Evolutionary conservation across 2,113 vertebrate genomes (phyloP), one percentile per base, ranked within the genome.

Genomic region (Vulpes vulpes): DNA sequence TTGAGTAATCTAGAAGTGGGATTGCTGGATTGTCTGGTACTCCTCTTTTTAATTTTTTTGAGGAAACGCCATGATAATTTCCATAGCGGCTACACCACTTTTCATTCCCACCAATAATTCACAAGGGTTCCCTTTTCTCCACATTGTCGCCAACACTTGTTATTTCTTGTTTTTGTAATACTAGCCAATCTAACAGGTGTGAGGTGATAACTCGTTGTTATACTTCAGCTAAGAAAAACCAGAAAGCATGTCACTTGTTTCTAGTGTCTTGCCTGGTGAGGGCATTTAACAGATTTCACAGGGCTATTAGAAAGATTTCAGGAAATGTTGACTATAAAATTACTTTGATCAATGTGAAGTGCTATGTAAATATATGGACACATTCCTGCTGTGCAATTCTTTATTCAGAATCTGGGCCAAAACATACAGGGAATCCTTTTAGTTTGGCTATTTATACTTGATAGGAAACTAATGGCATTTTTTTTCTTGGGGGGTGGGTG

Each of bases 331-430:
- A 67, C 65, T 32, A 6, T 60, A 35, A 64, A 62, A 57, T 87
- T 82, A 81, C 55, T 85, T 82, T 79, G 74, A 43, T 86, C 78
- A 74, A 64, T 85, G 32, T 30, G 20, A 92, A 87, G 10, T 83
- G 11, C 30, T 65, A 1, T 73, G 1, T 59, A 8, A 38, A 43
- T 69, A 32, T 20, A 67, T 19, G 20, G 78, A 88, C 51, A 43
- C 1, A n/a, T 80, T 93, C 32, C 60, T 80, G 43, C 69, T 62
- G 8, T 35, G 11, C 10, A 32, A 15, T 73, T 49, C 4, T 91
- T 94, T 64, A 60, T 81, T 97, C 59, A 91, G 81, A 94, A 89
- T 60, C 15, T 10, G 30, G 94, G 59, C 49, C 65, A n/a, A 35
- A 78, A 81, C 53, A 49, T 60, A 91, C 1, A 57, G 49, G 30